Base-by-base conservation (phyloP, 2,888 invertebrate genomes). In the Euphydryas editha region DNA sequence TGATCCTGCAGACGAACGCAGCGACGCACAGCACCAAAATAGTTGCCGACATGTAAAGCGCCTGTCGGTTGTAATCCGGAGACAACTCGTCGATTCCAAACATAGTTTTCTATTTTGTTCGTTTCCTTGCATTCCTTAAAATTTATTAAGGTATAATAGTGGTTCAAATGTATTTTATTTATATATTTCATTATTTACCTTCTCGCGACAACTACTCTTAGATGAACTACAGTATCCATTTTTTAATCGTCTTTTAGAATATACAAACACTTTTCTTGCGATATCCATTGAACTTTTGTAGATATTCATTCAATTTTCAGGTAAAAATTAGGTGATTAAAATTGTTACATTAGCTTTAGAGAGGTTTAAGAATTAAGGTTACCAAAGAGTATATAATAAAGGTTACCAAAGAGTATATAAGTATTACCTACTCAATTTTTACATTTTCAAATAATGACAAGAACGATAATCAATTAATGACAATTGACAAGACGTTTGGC, bases 51-150 rank as follows among this genome's bases (percentile, higher is more conserved):
- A 88, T 99, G 99, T 69, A 99, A 93, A 4, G 95, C 92, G 18
- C 99, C 99, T 0, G 99, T 99, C 0, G 99, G 99, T 90, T 99
- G 99, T 81, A 99, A 96, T 15, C 99, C 99, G 0, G 99, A 97
- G 79, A 99, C 97, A 77, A 98, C 93, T 76, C 94, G 94, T 63
- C 90, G 93, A 6, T 94, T 93, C 93, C 94, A 95, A 44, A 73
- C 68, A 21, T 59, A 42, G 24, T 39, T 21, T 44, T 58, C 18
- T 18, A 8, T 15, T 13, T 49, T 47, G 20, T 36, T 59, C 6
- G 57, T 42, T 8, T 15, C 24, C 4, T 24, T 39, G 6, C 37
- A 44, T 18, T 62, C 47, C 37, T 24, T 42, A 15, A 20, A 46
- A 54, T 15, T 13, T n/a, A n/a, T n/a, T n/a, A 1, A 6, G 42